Base-by-base conservation (phyloP, 2,888 invertebrate species). In the Papilio protenor region DNA sequence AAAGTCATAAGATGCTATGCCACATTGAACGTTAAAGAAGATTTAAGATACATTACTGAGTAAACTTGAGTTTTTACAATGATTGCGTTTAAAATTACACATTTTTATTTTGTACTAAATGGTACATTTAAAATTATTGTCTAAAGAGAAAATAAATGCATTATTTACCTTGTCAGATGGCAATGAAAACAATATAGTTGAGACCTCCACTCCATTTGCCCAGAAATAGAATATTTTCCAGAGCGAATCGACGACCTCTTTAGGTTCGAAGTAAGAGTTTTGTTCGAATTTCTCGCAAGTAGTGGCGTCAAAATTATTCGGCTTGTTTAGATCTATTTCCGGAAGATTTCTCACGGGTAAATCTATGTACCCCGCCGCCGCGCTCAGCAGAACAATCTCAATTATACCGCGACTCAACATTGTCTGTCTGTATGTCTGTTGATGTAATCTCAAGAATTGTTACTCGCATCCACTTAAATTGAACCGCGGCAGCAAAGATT, bases 161-260 rank as follows among this genome's bases (percentile, higher is more conserved):
- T 40, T n/a, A 82, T 84, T 84, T 83, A 92, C 92, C 83, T 89
- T 88, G 84, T 87, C 85, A 1, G 85, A 83, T 3, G 91, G 86
- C 74, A 92, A 80, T 8, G 89, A 86, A 82, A 92, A 92, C 79
- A 89, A 84, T 77, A 92, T 87, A 2, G 92, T 89, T 66, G 87
- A 86, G 1, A 89, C 77, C 84, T 93, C 92, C 18, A 89, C 87
- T 47, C 83, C 87, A 16, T 91, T 87, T 23, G 88, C 87, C 92
- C 92, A 93, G 81, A 88, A 92, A 82, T 91, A 93, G 82, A 93
- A 90, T 84, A 92, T 91, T 84, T 89, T 92, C 92, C 93, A 92
- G 85, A 88, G 85, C 14, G 90, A 87, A 80, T 90, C 90, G 74
- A 92, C 83, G 76, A 90, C 80, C 76, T 87, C 82, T 77, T 89